Percentiles rank a stretch among this genome's conserved stretches.
phyloP scores from a whole-genome alignment of 2,113 vertebrate genomes.

The Motacilla tschutschensis region DNA sequence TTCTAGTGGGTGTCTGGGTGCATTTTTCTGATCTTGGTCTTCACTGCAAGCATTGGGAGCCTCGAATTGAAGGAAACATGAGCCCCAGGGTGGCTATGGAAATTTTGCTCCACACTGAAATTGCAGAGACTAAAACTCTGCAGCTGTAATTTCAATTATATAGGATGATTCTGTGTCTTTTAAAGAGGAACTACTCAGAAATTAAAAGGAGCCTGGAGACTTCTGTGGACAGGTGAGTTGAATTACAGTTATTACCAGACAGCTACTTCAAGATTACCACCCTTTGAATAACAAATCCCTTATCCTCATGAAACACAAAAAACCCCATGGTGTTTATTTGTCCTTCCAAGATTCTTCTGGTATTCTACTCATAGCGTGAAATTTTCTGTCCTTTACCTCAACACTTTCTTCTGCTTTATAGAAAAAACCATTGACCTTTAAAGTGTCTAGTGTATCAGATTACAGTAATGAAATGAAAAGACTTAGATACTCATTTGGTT shows the following conservation, averaged over 20 bases:
- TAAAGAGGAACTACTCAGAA: conserved; percentile 6
- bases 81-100: not conserved
- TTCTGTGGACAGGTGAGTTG: conserved; percentile 25
- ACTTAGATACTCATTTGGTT: not conserved
- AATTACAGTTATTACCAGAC: conserved; percentile 58
- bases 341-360: not conserved
- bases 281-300: conserved; percentile 2
- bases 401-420: not conserved
- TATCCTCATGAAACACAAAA: not conserved
- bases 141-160: conserved; percentile 56
- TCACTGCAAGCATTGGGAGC: not conserved
- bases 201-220: conserved; percentile 35
- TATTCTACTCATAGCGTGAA: not conserved
- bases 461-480: not conserved
- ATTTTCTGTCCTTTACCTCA: not conserved
- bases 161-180: conserved; percentile 11
- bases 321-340: conserved; percentile 10
- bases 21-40: not conserved
- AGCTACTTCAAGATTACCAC: conserved; percentile 46
- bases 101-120: conserved; percentile 6
- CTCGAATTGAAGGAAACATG: not conserved
- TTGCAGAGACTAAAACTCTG: conserved; percentile 1
- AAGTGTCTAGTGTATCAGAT: not conserved
- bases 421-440: not conserved
- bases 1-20: not conserved